Percentiles rank a stretch among this genome's conserved stretches.
Conservation (phyloP, 2,113 vertebrate species). For the Collichthys lucidus region DNA sequence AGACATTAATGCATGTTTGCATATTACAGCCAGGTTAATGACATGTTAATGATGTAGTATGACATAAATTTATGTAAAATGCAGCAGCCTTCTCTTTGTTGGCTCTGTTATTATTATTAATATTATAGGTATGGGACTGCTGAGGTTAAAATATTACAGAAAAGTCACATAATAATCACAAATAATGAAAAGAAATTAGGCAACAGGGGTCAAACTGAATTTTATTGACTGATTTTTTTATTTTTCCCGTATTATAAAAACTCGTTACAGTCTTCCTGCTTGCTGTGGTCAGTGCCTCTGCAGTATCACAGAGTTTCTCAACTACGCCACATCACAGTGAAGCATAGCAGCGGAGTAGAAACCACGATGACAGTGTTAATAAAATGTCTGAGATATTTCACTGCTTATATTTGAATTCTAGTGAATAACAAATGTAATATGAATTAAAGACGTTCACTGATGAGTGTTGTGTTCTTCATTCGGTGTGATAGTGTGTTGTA, state of each 20-base stretch:
- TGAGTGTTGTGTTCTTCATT: not conserved
- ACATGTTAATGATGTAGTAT: not conserved
- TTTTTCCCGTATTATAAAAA: not conserved
- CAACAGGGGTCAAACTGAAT: not conserved
- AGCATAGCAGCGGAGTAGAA: not conserved
- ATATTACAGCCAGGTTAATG: not conserved
- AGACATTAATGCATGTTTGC: not conserved
- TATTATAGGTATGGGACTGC: not conserved
- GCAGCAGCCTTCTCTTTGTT: not conserved
- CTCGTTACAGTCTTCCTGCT: not conserved
- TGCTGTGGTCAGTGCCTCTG: not conserved
- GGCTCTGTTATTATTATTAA: not conserved
- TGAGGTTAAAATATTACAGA: too few species aligned
- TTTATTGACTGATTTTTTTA: constrained; percentile 3
- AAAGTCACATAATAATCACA: not conserved
- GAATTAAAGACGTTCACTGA: not conserved
- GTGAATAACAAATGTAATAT: not conserved
- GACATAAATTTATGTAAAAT: not conserved
- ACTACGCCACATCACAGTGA: not conserved
- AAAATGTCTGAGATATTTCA: not conserved
- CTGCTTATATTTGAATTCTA: not conserved
- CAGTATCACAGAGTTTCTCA: not conserved
- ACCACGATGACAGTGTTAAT: not conserved
- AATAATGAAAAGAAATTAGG: not conserved
- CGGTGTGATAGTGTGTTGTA: not conserved